Percentiles rank a stretch among this genome's conserved stretches.
Conservation (phyloP, 2,113 vertebrate species). For the Gymnarchus niloticus region DNA sequence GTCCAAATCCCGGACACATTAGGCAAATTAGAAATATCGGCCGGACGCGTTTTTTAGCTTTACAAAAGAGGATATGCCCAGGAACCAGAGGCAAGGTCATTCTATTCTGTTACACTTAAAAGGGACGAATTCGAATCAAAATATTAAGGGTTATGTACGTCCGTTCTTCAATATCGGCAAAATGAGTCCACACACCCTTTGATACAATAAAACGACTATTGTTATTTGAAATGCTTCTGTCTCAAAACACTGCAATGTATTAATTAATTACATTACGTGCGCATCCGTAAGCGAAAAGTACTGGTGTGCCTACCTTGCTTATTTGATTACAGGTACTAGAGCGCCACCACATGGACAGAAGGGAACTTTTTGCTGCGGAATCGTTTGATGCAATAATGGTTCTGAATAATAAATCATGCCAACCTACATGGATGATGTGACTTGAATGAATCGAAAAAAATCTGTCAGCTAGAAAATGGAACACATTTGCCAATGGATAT, state of each 20-base stretch:
- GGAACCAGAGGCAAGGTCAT: no score
- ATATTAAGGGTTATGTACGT: background rate
- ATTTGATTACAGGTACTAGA: background rate
- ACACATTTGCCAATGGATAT: background rate
- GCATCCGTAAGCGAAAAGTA: background rate
- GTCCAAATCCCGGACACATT: no score
- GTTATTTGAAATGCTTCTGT: background rate
- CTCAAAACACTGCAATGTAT: background rate
- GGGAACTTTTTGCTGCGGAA: background rate
- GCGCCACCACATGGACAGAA: conserved; percentile 1
- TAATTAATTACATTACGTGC: background rate
- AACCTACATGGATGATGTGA: background rate
- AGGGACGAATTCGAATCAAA: background rate
- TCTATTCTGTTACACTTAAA: background rate
- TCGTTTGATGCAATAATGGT: background rate
- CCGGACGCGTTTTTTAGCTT: no score
- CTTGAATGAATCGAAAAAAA: background rate
- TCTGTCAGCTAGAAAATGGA: background rate
- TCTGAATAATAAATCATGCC: no score
- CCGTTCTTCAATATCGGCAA: background rate
- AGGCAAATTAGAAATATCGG: no score
- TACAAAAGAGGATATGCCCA: no score
- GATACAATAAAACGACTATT: background rate
- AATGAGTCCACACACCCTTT: background rate
- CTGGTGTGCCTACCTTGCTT: background rate